phyloP scores from a whole-genome alignment of 2,888 invertebrate genomes.

The Chrysopilus asiliformis region DNA sequence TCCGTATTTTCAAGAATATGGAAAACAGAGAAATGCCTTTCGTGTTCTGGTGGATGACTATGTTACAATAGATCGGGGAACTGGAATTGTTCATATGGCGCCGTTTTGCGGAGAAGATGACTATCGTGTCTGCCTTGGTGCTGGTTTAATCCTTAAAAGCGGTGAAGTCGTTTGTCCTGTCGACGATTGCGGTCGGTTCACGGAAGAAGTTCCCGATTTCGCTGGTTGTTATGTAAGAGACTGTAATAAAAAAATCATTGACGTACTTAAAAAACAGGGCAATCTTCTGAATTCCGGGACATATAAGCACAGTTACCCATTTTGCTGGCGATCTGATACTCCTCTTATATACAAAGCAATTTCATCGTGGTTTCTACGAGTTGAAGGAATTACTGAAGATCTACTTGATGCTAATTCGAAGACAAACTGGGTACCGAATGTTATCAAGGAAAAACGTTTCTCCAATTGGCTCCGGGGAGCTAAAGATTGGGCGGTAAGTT shows the following conservation, averaged over 20 bases:
- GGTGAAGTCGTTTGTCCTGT: slow-evolving; percentile 87
- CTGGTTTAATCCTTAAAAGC: slow-evolving; percentile 75
- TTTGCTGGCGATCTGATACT: slow-evolving; percentile 98
- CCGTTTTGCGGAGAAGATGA: slow-evolving; percentile 99
- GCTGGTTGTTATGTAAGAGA: slow-evolving; percentile 88
- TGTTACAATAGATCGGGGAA: slow-evolving; percentile 93
- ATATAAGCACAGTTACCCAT: slow-evolving; percentile 92
- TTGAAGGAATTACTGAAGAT: slow-evolving; percentile 75
- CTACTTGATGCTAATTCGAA: slow-evolving; percentile 65
- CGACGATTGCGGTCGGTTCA: slow-evolving; percentile 82
- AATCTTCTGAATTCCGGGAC: slow-evolving; percentile 64
- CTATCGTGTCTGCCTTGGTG: slow-evolving; percentile 65
- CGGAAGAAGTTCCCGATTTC: slow-evolving; percentile 73
- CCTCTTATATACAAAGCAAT: slow-evolving; percentile 96
- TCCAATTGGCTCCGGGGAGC: slow-evolving; percentile 97
- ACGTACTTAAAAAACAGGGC: slow-evolving; percentile 59
- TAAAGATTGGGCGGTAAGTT: slow-evolving; percentile 92
- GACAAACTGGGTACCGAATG: slow-evolving; percentile 98
- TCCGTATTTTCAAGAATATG: slow-evolving; percentile 61
- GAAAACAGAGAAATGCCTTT: slow-evolving; percentile 53
- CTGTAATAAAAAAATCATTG: slow-evolving; percentile 90
- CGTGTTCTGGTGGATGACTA: slow-evolving; percentile 77
- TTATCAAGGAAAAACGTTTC: slow-evolving; percentile 95
- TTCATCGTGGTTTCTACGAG: slow-evolving; percentile 96
- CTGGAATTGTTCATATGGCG: slow-evolving; percentile 95